These are phyloP conservation scores for Phataginus tricuspis DNA, from an alignment of 2,797 vertebrate genomes.

Conservation along the genomic window DNA sequence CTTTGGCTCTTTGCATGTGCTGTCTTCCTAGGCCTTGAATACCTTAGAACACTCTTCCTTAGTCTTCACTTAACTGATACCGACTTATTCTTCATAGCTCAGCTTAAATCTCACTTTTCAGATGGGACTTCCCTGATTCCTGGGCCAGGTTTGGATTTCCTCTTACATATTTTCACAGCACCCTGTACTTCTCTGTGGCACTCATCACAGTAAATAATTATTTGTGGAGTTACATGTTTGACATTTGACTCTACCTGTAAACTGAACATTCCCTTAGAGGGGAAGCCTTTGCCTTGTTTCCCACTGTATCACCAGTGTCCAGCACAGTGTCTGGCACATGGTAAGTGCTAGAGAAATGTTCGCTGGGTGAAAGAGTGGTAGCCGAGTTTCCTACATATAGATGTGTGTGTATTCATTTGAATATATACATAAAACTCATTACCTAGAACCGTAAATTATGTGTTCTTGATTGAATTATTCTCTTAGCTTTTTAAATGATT, in stretches of 20 bases:
- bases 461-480: conserved; percentile 22
- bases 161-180: background rate
- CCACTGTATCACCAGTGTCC: background rate
- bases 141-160: too few species aligned
- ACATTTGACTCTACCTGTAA: background rate
- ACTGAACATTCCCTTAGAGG: background rate
- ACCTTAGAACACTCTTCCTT: background rate
- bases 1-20: background rate
- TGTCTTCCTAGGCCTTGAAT: background rate
- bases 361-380: background rate
- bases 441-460: background rate
- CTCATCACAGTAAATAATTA: background rate
- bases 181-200: background rate
- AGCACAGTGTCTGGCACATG: background rate
- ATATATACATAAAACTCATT: conserved; percentile 6
- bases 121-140: background rate
- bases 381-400: background rate
- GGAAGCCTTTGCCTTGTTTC: background rate
- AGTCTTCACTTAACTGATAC: background rate
- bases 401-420: background rate
- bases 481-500: conserved; percentile 23
- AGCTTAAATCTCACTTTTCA: background rate
- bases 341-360: background rate
- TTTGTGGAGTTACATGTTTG: background rate
- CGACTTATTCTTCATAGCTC: background rate